Evolutionary conservation across 2,888 invertebrate species (phyloP).

Genomic region (Chrysopilus asiliformis): DNA sequence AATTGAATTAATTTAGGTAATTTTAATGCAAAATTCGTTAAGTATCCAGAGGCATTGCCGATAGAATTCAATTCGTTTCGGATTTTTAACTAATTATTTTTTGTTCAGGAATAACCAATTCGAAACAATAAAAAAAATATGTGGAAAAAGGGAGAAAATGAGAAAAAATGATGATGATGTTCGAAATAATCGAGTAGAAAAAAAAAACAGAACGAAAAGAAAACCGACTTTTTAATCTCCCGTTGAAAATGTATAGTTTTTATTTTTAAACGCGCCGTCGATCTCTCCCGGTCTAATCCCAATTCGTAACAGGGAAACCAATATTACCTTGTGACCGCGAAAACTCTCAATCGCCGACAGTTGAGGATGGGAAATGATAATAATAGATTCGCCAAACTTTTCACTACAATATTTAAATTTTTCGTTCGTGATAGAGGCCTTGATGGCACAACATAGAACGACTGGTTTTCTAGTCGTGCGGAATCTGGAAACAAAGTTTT

Average conservation of each 20-base stretch:
- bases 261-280: slow-evolving; percentile 22
- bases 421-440: too few species aligned
- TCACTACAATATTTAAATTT: too few species aligned
- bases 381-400: slow-evolving; percentile 7
- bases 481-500: too few species aligned
- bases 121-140: slow-evolving; percentile 7
- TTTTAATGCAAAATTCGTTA: slow-evolving; percentile 4
- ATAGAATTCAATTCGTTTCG: slow-evolving; percentile 5
- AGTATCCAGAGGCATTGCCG: slow-evolving; percentile 8
- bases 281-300: slow-evolving; percentile 39
- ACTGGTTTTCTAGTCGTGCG: too few species aligned
- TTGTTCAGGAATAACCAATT: slow-evolving; percentile 4
- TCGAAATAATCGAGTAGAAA: too few species aligned
- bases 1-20: not conserved
- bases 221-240: slow-evolving; percentile 9
- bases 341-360: slow-evolving; percentile 20
- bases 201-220: too few species aligned
- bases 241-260: slow-evolving; percentile 11
- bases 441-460: too few species aligned
- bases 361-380: slow-evolving; percentile 10
- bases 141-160: too few species aligned
- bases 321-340: slow-evolving; percentile 38
- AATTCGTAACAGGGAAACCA: slow-evolving; percentile 37
- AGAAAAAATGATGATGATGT: too few species aligned
- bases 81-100: slow-evolving; percentile 6